phyloP scores from a whole-genome alignment of 2,888 invertebrate species.

The Incurvaria masculella region DNA sequence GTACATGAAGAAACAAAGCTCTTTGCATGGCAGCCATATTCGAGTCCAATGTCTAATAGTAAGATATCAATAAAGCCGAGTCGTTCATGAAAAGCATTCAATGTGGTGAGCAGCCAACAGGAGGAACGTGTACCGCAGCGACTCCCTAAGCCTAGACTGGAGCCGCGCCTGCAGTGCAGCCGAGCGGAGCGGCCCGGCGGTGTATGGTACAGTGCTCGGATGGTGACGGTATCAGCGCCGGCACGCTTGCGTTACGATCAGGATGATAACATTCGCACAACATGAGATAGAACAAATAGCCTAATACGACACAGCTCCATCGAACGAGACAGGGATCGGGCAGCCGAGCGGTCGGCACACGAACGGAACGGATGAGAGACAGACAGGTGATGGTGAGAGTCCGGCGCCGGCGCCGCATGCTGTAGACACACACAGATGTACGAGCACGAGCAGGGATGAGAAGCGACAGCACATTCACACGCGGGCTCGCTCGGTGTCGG shows the following conservation, averaged over 20 bases:
- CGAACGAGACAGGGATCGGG: constrained; percentile 41
- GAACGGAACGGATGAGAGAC: constrained; percentile 50
- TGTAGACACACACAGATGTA: constrained; percentile 36
- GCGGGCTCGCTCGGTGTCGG: constrained; percentile 7
- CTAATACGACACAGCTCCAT: constrained; percentile 46
- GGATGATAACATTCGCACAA: constrained; percentile 51
- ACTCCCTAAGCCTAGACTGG: no score
- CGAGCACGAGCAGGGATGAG: constrained; percentile 39
- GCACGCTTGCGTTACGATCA: constrained; percentile 13
- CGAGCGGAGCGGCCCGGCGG: background rate
- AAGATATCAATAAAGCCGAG: constrained; percentile 33
- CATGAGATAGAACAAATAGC: constrained; percentile 43
- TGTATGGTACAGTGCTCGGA: no score
- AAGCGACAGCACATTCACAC: constrained; percentile 25
- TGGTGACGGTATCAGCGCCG: background rate
- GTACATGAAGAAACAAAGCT: constrained; percentile 54
- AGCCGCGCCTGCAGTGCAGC: no score
- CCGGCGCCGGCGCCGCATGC: constrained; percentile 54
- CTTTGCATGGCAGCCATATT: constrained; percentile 54
- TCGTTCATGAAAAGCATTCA: constrained; percentile 45
- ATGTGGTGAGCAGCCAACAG: background rate
- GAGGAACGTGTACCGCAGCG: background rate
- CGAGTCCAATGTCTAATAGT: constrained; percentile 53
- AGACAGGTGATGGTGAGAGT: constrained; percentile 37
- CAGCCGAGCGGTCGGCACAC: constrained; percentile 51